Evolutionary conservation across 1,140 invertebrate species (phyloP), one percentile per base, ranked within the genome.

Genomic region (Cydia pomonella): DNA sequence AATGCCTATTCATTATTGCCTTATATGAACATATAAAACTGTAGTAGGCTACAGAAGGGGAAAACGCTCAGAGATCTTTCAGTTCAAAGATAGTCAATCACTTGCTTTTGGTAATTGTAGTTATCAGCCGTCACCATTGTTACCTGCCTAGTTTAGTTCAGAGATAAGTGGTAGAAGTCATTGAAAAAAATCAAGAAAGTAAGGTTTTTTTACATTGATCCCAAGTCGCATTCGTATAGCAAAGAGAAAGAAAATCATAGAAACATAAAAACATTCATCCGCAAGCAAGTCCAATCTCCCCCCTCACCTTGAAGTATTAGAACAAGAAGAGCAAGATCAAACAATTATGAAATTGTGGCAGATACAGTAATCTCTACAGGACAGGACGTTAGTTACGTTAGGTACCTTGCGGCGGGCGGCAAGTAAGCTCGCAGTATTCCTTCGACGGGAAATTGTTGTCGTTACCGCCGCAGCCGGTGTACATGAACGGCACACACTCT

Each of bases 391-490:
- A 38, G 33, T 38, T 38, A 38, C 33, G 33, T 38, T 38, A 59
- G 47, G 77, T 93, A 96, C 96, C 95, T 94, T 96, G 96, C 29
- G 94, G 94, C 53, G 94, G 92, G 6, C 94, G 93, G 90, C 98
- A 99, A 69, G 95, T 94, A 75, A 95, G 93, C 77, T 97, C 94
- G 93, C 98, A 99, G 81, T 97, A 95, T 53, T 97, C 95, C 50
- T 95, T 93, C 21, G 93, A 94, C 53, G 94, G 94, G 93, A 98
- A 99, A 82, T 97, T 96, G 87, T 99, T 99, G 73, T 94, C 93
- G 88, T 99, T 99, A 62, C 97, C 97, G 12, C 95, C 95, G 84
- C 97, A 98, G 64, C 97, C 97, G 0, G 95, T 95, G 81, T 97
- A 99, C 4, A 94, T 90, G 91, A 99, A 99, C 78, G 95, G 94